Percentiles rank a stretch among this genome's conserved stretches.
These are phyloP conservation scores for Ctenoplectra terminalis DNA, from an alignment of 1,140 invertebrate genomes.

Conservation along the genomic window DNA sequence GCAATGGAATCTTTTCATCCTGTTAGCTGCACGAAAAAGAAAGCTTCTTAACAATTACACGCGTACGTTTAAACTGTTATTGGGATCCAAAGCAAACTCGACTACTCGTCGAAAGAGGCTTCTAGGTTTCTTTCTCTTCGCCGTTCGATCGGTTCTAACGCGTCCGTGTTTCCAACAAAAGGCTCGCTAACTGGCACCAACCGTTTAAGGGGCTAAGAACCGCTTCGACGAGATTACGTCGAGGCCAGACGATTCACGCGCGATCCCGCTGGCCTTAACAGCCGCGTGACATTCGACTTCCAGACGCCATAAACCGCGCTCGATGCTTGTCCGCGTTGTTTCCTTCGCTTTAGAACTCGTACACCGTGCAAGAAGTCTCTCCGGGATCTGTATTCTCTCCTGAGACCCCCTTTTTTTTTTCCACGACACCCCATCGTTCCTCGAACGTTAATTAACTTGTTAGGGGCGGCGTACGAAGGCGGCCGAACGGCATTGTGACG, in stretches of 20 bases:
- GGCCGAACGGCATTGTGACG: neutral
- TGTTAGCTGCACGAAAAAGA: neutral
- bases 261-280: conserved; percentile 38
- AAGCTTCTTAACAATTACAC: neutral
- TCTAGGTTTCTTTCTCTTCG: neutral
- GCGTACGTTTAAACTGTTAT: neutral
- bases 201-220: conserved; percentile 43
- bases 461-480: neutral
- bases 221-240: conserved; percentile 25
- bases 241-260: conserved; percentile 35
- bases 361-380: neutral
- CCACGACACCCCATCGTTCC: neutral
- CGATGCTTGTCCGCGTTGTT: conserved; percentile 28
- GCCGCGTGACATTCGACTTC: conserved; percentile 50
- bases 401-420: neutral
- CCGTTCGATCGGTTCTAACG: neutral
- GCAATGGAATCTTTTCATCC: too few species aligned
- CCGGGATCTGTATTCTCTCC: neutral
- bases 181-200: conserved; percentile 27
- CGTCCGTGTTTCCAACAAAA: conserved; percentile 33
- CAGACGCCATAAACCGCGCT: conserved; percentile 45
- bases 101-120: neutral
- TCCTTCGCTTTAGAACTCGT: neutral
- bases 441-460: conserved; percentile 29
- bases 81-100: neutral